Conservation (phyloP, 2,113 vertebrate species). For the Harpagus bidentatus region DNA sequence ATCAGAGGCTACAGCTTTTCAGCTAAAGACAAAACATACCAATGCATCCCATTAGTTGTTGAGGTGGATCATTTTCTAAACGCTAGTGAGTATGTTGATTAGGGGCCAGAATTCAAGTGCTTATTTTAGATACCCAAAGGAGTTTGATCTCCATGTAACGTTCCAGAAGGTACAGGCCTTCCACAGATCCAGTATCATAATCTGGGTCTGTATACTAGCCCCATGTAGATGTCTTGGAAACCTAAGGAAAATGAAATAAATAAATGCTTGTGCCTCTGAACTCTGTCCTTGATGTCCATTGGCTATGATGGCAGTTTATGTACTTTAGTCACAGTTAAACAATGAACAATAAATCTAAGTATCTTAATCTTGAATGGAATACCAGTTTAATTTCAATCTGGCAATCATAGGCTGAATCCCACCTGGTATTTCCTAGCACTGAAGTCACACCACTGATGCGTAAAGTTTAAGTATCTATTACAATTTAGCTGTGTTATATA, state of each 20-base stretch:
- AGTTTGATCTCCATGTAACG: background rate
- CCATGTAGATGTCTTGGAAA: background rate
- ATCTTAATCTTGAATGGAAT: background rate
- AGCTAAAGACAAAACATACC: background rate
- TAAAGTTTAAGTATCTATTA: background rate
- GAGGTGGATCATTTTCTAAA: background rate
- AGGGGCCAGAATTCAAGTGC: background rate
- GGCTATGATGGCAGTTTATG: background rate
- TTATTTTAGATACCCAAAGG: background rate
- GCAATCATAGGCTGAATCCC: background rate
- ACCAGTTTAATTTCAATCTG: background rate
- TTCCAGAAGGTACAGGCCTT: background rate
- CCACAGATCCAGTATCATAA: background rate
- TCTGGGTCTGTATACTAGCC: background rate
- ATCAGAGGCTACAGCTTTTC: background rate
- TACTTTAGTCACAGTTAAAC: background rate
- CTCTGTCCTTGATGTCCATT: background rate
- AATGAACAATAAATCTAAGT: background rate
- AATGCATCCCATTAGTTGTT: background rate
- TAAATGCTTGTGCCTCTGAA: background rate
- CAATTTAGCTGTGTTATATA: background rate
- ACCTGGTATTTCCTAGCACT: background rate
- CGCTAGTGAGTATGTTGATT: background rate
- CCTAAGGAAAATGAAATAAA: background rate
- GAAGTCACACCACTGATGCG: background rate